Base-by-base conservation (phyloP, 2,888 invertebrate genomes). In the Myathropa florea region DNA sequence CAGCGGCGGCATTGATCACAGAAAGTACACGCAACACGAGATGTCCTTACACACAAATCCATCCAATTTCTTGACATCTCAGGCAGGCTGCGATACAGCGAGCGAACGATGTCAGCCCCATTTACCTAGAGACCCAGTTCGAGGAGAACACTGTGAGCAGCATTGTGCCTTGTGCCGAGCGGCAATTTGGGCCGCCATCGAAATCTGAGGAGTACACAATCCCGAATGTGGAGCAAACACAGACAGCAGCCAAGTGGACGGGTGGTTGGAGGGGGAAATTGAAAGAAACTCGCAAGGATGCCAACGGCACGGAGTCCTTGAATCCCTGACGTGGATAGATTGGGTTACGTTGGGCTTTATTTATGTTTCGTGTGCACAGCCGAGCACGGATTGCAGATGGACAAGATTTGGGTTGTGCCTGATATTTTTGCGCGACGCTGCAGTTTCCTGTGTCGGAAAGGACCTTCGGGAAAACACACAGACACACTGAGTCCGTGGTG, bases 91-190 rank as follows among this genome's bases (percentile, higher is more conserved):
- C 53, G 36, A 72, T 57, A 36, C 36, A 33, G 53, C 59, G 36
- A 18, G 28, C 57, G 28, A 73, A 73, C 70, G 63, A 81, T 85
- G 81, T 82, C 82, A 82, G 81, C 28, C 73, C 85, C 73, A 75
- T 78, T 82, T 82, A 86, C 85, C 85, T 65, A 86, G 33, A 86
- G 85, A 86, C 86, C 83, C 28, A 83, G 86, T 86, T 86, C 30
- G 28, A 2, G 12, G 9, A 59, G 18, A 10, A 60, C 9, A 67
- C 46, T 71, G 30, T 7, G 60, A 72, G 65, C 12, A 12, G 77
- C 73, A n/a, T n/a, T n/a, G n/a, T n/a, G 64, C 68, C 81, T 77
- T 81, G 68, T 77, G 70, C 65, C 71, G 61, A 23, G 72, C 59
- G 61, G 68, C 71, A 81, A 39, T 72, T 81, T 77, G 57, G 67